These are phyloP conservation scores for Rhynchophorus ferrugineus DNA, from an alignment of 1,140 invertebrate species.

Conservation along the genomic window DNA sequence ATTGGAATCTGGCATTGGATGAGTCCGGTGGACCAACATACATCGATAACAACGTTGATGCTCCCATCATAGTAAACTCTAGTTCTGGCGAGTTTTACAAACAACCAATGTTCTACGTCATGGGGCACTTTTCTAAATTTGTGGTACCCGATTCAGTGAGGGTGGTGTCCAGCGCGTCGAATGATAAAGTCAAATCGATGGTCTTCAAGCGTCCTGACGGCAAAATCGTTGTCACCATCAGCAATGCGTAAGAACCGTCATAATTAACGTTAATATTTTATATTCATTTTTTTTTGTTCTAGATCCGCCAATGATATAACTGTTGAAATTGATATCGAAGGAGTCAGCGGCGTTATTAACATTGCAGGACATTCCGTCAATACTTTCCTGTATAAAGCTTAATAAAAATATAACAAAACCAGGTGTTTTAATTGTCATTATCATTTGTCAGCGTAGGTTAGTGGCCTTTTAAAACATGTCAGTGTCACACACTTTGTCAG, in stretches of 20 bases:
- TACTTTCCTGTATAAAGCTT: too few relatives aligned
- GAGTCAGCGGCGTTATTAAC: not conserved
- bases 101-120: slow-evolving; percentile 61
- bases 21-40: slow-evolving; percentile 61
- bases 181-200: slow-evolving; percentile 31
- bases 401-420: too few relatives aligned
- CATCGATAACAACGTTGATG: slow-evolving; percentile 58
- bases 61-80: slow-evolving; percentile 58
- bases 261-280: too few relatives aligned
- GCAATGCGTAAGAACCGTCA: slow-evolving; percentile 19
- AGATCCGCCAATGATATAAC: not conserved
- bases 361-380: not conserved
- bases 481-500: too few relatives aligned
- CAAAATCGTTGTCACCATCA: slow-evolving; percentile 40
- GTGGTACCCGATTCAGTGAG: slow-evolving; percentile 44
- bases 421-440: too few relatives aligned
- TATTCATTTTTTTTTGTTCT: not conserved
- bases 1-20: slow-evolving; percentile 71
- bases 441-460: too few relatives aligned
- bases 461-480: too few relatives aligned
- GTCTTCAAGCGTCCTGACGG: slow-evolving; percentile 47
- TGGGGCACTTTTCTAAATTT: slow-evolving; percentile 63
- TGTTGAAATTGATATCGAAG: not conserved
- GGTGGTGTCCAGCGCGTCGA: slow-evolving; percentile 28
- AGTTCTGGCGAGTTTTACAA: slow-evolving; percentile 57